phyloP scores from a whole-genome alignment of 2,113 vertebrate species.

The Oryzias curvinotus region DNA sequence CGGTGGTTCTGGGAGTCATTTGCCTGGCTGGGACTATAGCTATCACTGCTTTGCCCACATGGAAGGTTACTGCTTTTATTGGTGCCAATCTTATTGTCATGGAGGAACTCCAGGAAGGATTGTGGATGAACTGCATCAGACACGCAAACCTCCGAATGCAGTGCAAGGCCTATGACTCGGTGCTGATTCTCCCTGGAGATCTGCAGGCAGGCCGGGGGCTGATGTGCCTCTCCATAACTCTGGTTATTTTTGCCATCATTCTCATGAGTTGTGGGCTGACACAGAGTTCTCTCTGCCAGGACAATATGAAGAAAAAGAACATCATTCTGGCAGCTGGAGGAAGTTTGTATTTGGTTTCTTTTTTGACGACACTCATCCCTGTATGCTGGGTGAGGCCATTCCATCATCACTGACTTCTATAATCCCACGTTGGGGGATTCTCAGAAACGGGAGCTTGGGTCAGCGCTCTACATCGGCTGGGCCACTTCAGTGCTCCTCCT shows the following conservation, averaged over 20 bases:
- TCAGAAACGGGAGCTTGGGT: constrained; percentile 73
- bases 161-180: constrained; percentile 85
- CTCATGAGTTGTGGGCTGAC: constrained; percentile 66
- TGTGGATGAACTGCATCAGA: constrained; percentile 89
- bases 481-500: constrained; percentile 67
- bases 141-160: constrained; percentile 81
- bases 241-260: constrained; percentile 75
- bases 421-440: constrained; percentile 61
- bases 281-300: constrained; percentile 51
- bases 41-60: constrained; percentile 85
- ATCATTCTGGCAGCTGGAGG: constrained; percentile 65
- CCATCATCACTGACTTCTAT: constrained; percentile 74
- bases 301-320: constrained; percentile 59
- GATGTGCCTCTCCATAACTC: constrained; percentile 77
- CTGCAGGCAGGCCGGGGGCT: constrained; percentile 84
- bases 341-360: constrained; percentile 66
- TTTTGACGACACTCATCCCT: constrained; percentile 70
- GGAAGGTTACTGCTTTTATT: constrained; percentile 88
- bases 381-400: constrained; percentile 73
- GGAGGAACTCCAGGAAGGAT: constrained; percentile 86
- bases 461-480: constrained; percentile 78
- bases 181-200: constrained; percentile 79
- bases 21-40: constrained; percentile 82
- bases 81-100: constrained; percentile 80
- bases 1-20: constrained; percentile 77